Percentiles rank a stretch among this genome's conserved stretches.
These are phyloP conservation scores for Hippocampus kuda DNA, from an alignment of 2,797 vertebrate species.

Conservation along the genomic window DNA sequence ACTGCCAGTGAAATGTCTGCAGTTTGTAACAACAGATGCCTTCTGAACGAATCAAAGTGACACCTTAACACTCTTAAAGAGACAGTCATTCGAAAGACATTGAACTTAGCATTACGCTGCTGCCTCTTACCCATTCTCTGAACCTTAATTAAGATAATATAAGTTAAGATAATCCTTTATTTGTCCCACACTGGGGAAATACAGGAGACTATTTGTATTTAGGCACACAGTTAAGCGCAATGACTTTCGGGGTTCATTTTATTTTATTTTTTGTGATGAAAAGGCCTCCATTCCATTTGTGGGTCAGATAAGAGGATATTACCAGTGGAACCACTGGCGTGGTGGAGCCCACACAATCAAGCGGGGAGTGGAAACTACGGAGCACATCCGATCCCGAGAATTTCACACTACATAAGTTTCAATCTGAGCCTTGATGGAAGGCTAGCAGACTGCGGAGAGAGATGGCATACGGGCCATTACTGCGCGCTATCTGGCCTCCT, in stretches of 20 bases:
- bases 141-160: slow-evolving; percentile 73
- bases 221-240: slow-evolving; percentile 66
- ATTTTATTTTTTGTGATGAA: slow-evolving; percentile 45
- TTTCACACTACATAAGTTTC: slow-evolving; percentile 74
- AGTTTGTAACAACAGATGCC: not conserved
- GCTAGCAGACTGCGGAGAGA: slow-evolving; percentile 62
- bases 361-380: slow-evolving; percentile 60
- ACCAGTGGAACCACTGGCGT: slow-evolving; percentile 58
- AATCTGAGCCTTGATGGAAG: slow-evolving; percentile 66
- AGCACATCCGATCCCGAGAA: slow-evolving; percentile 71
- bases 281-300: slow-evolving; percentile 67
- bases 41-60: not conserved
- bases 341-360: slow-evolving; percentile 63
- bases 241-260: slow-evolving; percentile 62
- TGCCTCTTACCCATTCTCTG: slow-evolving; percentile 65
- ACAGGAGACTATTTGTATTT: slow-evolving; percentile 67
- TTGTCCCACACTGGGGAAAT: too few species aligned
- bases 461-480: slow-evolving; percentile 54
- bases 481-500: slow-evolving; percentile 47
- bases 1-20: too few species aligned
- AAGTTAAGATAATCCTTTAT: too few species aligned
- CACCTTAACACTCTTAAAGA: slow-evolving; percentile 43
- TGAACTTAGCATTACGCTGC: slow-evolving; percentile 58
- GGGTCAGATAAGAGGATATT: slow-evolving; percentile 68
- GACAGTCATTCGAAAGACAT: slow-evolving; percentile 43